Base-by-base conservation (phyloP, 2,113 vertebrate genomes). In the Pipra filicauda region DNA sequence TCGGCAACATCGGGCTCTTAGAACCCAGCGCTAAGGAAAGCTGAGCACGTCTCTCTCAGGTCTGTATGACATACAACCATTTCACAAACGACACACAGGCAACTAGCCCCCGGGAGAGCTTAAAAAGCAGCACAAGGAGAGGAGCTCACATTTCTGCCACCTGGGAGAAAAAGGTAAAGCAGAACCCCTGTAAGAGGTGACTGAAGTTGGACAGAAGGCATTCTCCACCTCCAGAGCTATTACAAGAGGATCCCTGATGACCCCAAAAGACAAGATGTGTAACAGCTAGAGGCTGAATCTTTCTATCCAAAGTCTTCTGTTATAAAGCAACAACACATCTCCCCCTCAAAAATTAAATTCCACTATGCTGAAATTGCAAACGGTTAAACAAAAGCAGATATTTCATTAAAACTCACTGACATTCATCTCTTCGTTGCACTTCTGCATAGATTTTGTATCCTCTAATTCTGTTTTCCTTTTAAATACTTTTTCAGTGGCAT, bases 1-100 rank as follows among this genome's bases (percentile, higher is more conserved):
- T 92, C 91, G 59, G 90, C 85, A 86, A 91, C 69, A 90, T 59
- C 85, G 81, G 69, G 69, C 44, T 72, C 91, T 86, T 88, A 78
- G 86, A 83, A 91, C 48, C 72, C 61, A 55, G 27, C 4, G 12
- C 70, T 78, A 90, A 51, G 54, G n/a, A 74, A 77, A 95, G 61
- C 20, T 78, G 61, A 92, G 76, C 69, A 80, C 51, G 55, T 81
- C 67, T 93, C 87, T 88, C 85, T 85, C 91, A 58, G 73, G 66
- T 73, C 90, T 77, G 0, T 59, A 44, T 33, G 69, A 91, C 79
- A 80, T 19, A 69, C 18, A 86, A 69, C 35, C 41, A 72, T 52
- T 90, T 74, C 65, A 84, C 77, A 93, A 91, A 80, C 64, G 83
- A 61, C 3, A 6, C 28, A 69, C 35, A 48, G 51, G 48, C 49